Percentiles rank a stretch among this genome's conserved stretches.
phyloP scores from a whole-genome alignment of 2,113 vertebrate species.

The Eubucco bourcierii region DNA sequence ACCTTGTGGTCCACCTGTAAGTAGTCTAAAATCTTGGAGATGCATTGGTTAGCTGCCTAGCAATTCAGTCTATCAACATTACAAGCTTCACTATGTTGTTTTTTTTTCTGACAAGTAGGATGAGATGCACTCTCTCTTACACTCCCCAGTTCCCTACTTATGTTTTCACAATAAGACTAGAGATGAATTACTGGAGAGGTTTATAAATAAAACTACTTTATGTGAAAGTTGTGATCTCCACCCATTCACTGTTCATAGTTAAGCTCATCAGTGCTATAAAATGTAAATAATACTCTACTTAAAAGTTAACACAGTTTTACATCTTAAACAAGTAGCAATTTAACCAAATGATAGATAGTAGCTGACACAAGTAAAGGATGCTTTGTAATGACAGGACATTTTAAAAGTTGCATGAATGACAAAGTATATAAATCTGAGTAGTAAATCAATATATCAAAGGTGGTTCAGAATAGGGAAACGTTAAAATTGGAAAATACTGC shows the following conservation, averaged over 20 bases:
- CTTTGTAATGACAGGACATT: neutral
- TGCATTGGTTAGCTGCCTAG: neutral
- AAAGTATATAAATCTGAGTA: slow-evolving; percentile 3
- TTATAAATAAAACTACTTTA: neutral
- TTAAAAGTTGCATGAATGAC: neutral
- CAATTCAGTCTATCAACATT: neutral
- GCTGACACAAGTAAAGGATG: neutral
- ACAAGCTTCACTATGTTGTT: rapidly evolving
- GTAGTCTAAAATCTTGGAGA: neutral
- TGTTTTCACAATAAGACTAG: neutral
- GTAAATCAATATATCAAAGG: slow-evolving; percentile 4
- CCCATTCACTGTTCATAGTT: neutral
- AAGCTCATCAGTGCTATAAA: neutral
- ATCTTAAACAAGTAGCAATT: neutral
- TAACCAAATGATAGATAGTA: neutral
- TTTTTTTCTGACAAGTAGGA: neutral
- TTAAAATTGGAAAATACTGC: slow-evolving; percentile 34
- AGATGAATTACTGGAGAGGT: neutral
- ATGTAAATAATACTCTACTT: neutral
- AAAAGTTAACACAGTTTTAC: neutral
- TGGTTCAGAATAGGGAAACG: slow-evolving; percentile 33
- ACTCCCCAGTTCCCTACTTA: neutral
- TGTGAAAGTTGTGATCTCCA: neutral
- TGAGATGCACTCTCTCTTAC: neutral
- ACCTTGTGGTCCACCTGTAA: neutral